Percentiles rank a stretch among this genome's conserved stretches.
These are phyloP conservation scores for Willisornis vidua DNA, from an alignment of 2,113 vertebrate species.

Conservation along the genomic window DNA sequence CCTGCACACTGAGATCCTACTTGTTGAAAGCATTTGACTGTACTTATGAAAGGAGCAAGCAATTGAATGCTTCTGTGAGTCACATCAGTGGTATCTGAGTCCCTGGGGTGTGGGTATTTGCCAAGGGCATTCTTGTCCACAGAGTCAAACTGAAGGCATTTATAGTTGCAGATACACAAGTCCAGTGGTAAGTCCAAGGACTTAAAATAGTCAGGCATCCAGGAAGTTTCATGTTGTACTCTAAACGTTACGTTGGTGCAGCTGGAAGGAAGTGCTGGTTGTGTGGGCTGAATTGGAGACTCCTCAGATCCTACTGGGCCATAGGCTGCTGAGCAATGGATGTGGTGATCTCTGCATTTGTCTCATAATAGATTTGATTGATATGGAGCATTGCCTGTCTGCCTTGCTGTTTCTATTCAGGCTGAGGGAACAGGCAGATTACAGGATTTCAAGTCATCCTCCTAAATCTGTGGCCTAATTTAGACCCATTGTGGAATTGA, in stretches of 20 bases:
- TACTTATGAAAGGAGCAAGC: background rate
- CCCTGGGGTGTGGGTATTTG: conserved; percentile 26
- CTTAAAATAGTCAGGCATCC: background rate
- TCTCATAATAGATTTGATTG: conserved; percentile 16
- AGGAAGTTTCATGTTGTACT: background rate
- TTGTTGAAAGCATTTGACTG: background rate
- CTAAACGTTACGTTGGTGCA: background rate
- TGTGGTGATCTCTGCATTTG: background rate
- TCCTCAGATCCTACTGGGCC: background rate
- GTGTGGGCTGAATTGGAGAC: background rate
- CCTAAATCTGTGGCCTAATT: background rate
- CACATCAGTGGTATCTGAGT: background rate
- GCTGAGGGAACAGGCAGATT: background rate
- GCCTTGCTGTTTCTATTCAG: background rate
- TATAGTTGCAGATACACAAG: background rate
- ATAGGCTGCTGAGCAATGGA: background rate
- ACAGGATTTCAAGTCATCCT: background rate
- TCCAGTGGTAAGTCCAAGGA: background rate
- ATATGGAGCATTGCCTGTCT: background rate
- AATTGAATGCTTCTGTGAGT: background rate
- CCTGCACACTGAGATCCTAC: background rate
- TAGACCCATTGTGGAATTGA: background rate
- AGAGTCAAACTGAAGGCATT: conserved; percentile 7
- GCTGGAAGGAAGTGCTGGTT: background rate
- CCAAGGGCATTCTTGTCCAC: background rate